Base-by-base conservation (phyloP, 2,113 vertebrate species). In the Acinonyx jubatus region DNA sequence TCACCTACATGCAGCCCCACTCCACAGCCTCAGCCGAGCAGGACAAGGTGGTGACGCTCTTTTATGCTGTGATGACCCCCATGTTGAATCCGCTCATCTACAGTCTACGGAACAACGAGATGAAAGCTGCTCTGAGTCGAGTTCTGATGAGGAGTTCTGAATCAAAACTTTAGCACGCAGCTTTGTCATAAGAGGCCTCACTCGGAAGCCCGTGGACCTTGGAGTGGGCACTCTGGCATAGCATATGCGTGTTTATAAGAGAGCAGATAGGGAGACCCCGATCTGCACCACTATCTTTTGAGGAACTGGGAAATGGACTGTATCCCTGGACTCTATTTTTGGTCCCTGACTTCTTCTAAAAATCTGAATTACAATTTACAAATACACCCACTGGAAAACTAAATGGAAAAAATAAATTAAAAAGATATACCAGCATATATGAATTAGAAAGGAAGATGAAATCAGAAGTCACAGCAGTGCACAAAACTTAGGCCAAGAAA, bases 11-110 rank as follows among this genome's bases (percentile, higher is more conserved):
- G 63, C 91, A 96, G 18, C 98, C 98, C 0, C 84, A 11, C 19
- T 94, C 97, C 66, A 89, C 38, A 2, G 98, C 95, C 73, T 98
- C 96, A 0, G 98, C 97, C 0, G 48, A 89, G 65, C 89, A 18
- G 86, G 98, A 98, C 87, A 98, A 98, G 69, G 11, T 98, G 65
- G 87, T 98, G 10, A 98, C 97, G 68, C 45, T 98, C 25, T 97
- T 98, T 36, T 98, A 98, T 6, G 96, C 95, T 16, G 98, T 97
- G 33, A 19, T 97, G 8, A 98, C 98, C 45, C 98, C 98, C 0
- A 63, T 98, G 82, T n/a, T 98, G 96, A 98, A 98, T 57, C 98
- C 97, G 11, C 84, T 98, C 66, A 98, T 98, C 82, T 98, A 98
- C 38, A 98, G 96, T 38, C 94, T 98, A 31, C 55, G 81, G 18